Conservation (phyloP, 2,113 vertebrate species). For the Engraulis encrasicolus region DNA sequence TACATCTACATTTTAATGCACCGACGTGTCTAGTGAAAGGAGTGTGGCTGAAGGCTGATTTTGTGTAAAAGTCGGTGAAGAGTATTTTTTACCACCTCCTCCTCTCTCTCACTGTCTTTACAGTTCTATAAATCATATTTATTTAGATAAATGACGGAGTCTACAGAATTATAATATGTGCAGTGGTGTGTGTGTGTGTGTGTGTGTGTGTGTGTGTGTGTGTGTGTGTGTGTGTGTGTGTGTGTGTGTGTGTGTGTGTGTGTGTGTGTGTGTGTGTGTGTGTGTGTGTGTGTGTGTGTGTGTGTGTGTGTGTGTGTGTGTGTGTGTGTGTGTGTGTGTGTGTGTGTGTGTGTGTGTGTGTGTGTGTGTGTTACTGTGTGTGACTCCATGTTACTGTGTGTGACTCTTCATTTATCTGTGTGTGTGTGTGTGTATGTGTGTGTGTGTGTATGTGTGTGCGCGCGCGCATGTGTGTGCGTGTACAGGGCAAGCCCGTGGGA, state of each 20-base stretch:
- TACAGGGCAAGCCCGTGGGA: conserved; percentile 94
- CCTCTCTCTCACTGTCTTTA: too few relatives aligned
- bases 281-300: conserved; percentile 42
- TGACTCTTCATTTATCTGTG: neutral
- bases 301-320: conserved; percentile 13
- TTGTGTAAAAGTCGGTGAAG: neutral
- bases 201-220: neutral
- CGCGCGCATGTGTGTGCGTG: conserved; percentile 45
- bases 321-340: conserved; percentile 34
- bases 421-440: neutral
- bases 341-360: conserved; percentile 39
- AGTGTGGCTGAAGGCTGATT: neutral
- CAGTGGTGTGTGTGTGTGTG: neutral
- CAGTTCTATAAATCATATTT: neutral
- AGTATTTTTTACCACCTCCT: neutral
- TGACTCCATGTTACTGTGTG: conserved; percentile 45
- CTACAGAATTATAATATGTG: neutral
- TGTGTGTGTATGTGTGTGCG: conserved; percentile 24
- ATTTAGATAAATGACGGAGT: neutral
- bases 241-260: neutral
- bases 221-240: too few relatives aligned
- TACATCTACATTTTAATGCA: neutral
- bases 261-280: conserved; percentile 35
- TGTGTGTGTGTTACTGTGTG: conserved; percentile 23
- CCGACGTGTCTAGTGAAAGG: neutral